Evolutionary conservation across 2,113 vertebrate genomes (phyloP), one percentile per base, ranked within the genome.

Genomic region (Dolichotis patagonum): DNA sequence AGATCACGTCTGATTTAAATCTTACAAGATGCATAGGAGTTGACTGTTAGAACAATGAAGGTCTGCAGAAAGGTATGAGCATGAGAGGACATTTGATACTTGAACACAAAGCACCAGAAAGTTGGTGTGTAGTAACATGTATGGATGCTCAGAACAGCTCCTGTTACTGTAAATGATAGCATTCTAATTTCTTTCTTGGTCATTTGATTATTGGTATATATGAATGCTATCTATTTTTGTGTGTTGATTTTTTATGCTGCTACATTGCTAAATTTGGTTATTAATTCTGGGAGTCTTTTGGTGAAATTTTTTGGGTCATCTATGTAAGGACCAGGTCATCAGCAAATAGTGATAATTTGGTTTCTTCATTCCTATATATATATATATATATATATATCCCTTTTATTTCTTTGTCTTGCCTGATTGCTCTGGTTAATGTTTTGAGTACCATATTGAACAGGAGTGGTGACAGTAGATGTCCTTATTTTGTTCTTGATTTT

Each of bases 21-120:
- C 43, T 85, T 56, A 93, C 30, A 88, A 69, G 19, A 63, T n/a
- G 16, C 84, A 16, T 30, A 84, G 12, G 19, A 82, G 7, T 84
- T 75, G 52, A 85, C 26, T 65, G 65, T 81, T 73, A 54, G 93
- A 93, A 69, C 17, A 20, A 8, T n/a, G 91, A 41, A 16, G 32
- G 19, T 75, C 84, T 81, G 67, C 28, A 46, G 30, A 91, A 71
- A 78, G 9, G 4, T 52, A 93, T 93, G 35, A 83, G 35, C 46
- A 90, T 14, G 71, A 85, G 24, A 88, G 91, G 80, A 90, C 63
- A 19, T 73, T 38, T 96, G n/a, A 81, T 82, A 75, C 19, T 41
- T 16, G 56, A 82, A 8, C 43, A 77, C 20, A 67, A 93, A 83
- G 35, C 67, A 75, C 4, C 30, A 85, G 26, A 69, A 83, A 41